These are phyloP conservation scores for Pseudomyrmex concolor DNA, from an alignment of 1,140 invertebrate species.

Conservation along the genomic window DNA sequence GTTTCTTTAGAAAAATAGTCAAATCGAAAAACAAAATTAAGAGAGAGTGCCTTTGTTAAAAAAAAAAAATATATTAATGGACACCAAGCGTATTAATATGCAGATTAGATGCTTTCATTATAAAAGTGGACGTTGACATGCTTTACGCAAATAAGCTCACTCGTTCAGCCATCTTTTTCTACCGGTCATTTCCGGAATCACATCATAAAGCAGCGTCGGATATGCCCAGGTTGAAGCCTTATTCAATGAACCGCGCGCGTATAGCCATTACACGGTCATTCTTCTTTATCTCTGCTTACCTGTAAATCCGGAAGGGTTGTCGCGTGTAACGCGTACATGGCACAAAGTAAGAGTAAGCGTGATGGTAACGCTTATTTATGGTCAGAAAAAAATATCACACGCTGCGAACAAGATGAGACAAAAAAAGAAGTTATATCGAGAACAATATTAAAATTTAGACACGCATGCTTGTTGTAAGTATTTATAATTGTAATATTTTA, in stretches of 20 bases:
- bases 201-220: constrained; percentile 4
- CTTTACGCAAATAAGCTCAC: not conserved
- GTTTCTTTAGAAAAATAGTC: not conserved
- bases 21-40: not conserved
- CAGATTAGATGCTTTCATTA: not conserved
- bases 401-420: not conserved
- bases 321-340: constrained; percentile 31
- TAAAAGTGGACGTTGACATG: not conserved
- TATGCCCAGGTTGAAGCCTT: constrained; percentile 1
- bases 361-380: constrained; percentile 42
- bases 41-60: not conserved
- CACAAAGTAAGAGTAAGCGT: constrained; percentile 44
- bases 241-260: constrained; percentile 8
- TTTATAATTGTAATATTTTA: too few relatives aligned
- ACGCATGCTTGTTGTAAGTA: too few relatives aligned
- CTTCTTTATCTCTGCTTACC: constrained; percentile 36
- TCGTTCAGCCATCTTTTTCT: constrained; percentile 5
- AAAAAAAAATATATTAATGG: constrained; percentile 9
- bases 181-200: constrained; percentile 25
- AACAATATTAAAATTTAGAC: not conserved
- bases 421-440: not conserved
- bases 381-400: constrained; percentile 9
- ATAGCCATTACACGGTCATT: constrained; percentile 33
- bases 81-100: not conserved
- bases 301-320: constrained; percentile 44